phyloP scores from a whole-genome alignment of 2,888 invertebrate species.

The Pollenia amentaria region DNA sequence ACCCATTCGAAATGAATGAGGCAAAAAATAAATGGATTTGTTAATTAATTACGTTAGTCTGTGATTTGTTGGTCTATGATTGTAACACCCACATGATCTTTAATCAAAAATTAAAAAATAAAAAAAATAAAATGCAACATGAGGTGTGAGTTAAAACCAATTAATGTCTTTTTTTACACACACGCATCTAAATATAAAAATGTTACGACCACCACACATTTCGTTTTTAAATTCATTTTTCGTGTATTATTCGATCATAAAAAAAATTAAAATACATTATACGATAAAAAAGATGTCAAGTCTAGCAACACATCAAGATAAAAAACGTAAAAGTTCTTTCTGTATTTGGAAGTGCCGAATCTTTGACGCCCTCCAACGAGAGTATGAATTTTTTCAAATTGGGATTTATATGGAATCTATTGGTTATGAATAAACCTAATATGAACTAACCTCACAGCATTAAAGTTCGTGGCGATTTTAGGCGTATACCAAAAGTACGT shows the following conservation, averaged over 20 bases:
- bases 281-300: neutral
- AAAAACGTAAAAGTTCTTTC: too few species aligned
- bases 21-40: neutral
- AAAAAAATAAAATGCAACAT: neutral
- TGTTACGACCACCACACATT: neutral
- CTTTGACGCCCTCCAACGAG: too few species aligned
- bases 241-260: neutral
- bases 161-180: neutral
- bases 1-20: conserved; percentile 31
- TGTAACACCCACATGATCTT: conserved; percentile 20
- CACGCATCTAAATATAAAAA: neutral
- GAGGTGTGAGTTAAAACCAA: neutral
- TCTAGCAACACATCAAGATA: too few species aligned
- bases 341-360: too few species aligned
- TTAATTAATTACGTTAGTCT: conserved; percentile 31
- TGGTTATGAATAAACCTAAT: too few species aligned
- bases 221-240: neutral
- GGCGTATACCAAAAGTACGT: too few species aligned
- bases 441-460: too few species aligned
- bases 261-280: neutral
- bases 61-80: neutral
- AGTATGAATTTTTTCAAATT: too few species aligned
- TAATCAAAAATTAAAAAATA: conserved; percentile 24
- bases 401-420: too few species aligned
- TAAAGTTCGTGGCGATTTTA: too few species aligned